Evolutionary conservation across 2,888 invertebrate species (phyloP).

Genomic region (Tineola bisselliella): DNA sequence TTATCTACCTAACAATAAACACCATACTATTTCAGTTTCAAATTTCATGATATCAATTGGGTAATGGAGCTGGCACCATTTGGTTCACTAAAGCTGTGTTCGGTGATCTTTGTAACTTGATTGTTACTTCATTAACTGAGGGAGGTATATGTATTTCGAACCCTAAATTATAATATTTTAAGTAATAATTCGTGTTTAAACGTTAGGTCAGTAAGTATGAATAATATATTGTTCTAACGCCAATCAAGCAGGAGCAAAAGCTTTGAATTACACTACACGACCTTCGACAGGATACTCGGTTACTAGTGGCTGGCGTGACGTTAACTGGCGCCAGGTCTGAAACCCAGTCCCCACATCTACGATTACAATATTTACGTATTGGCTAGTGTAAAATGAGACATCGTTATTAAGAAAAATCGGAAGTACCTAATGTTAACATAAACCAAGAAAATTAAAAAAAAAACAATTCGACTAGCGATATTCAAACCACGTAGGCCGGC

Average conservation of each 20-base stretch:
- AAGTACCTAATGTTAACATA: too few relatives aligned
- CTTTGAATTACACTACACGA: constrained; percentile 44
- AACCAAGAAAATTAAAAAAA: neutral
- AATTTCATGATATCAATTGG: too few relatives aligned
- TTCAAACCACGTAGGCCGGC: neutral
- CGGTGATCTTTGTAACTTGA: too few relatives aligned
- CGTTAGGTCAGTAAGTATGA: neutral
- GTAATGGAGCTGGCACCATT: too few relatives aligned
- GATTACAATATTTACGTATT: neutral
- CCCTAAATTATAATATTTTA: too few relatives aligned
- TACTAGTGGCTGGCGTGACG: constrained; percentile 53
- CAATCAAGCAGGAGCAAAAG: constrained; percentile 5
- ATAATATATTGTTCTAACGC: neutral
- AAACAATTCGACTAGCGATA: neutral
- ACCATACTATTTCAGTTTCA: neutral
- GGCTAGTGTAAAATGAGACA: too few relatives aligned
- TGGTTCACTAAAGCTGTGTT: too few relatives aligned
- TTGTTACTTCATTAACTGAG: too few relatives aligned
- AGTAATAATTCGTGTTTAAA: too few relatives aligned
- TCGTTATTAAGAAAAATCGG: too few relatives aligned
- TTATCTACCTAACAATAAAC: neutral
- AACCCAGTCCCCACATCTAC: constrained; percentile 7
- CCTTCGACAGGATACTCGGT: constrained; percentile 59
- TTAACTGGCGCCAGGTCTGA: constrained; percentile 42
- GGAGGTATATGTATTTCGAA: too few relatives aligned